Base-by-base conservation (phyloP, 2,888 invertebrate genomes). In the Trissolcus brochymenae region DNA sequence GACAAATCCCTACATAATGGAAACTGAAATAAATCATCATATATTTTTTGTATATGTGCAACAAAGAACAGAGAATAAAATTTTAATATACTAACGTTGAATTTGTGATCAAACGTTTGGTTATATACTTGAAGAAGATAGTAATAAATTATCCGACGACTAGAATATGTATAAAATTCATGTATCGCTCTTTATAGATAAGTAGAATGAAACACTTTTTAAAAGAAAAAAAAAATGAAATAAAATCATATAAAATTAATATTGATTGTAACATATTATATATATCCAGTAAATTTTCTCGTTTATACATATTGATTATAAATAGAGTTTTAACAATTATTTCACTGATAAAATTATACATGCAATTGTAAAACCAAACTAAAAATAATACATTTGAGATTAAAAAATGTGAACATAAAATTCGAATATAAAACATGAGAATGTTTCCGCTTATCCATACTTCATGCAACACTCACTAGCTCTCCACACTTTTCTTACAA, bases 401-500 rank as follows among this genome's bases (percentile, higher is more conserved):
- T 49, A 49, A 60, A 46, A 54, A 61, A 70, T 55, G 54, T 41
- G 55, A 40, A 59, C 50, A 57, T 64, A 46, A 40, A 41, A 59
- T 50, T 50, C 40, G 55, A 56, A 59, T 65, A 74, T 40, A 73
- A 73, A 74, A 74, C 41, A 60, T 56, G 43, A 66, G 66, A 61
- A 74, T 51, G 66, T 57, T 40, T 67, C 61, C 62, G n/a, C 19
- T 50, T 57, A 56, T 55, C 60, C 50, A 59, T 40, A 46, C 25
- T 50, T 62, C 65, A 66, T 62, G 49, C 62, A 59, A 46, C 25
- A n/a, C 19, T 53, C 56, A 59, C 53, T 67, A 59, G 19, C 43
- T 59, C 19, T 35, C 61, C 51, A 62, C 43, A 74, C 35, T 49
- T 73, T 53, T 49, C 53, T 65, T 72, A 53, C 59, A 71, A 16